Evolutionary conservation across 2,888 invertebrate genomes (phyloP).

Genomic region (Abscondita cerata): DNA sequence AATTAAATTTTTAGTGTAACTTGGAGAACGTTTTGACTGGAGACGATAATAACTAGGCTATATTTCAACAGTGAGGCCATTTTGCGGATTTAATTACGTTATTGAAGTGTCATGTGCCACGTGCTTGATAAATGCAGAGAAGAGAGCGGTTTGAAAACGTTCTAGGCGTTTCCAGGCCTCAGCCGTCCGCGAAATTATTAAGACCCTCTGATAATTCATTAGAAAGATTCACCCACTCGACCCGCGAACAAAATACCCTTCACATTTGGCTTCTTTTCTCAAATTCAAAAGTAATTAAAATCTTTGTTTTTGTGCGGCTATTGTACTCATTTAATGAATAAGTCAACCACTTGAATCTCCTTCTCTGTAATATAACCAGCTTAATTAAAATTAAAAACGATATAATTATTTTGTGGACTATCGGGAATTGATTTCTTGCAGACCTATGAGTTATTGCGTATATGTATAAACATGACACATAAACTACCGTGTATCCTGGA

Average conservation of each 20-base stretch:
- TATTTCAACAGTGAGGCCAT: conserved; percentile 57
- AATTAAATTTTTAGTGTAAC: conserved; percentile 56
- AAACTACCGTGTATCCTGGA: no score
- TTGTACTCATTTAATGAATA: conserved; percentile 21
- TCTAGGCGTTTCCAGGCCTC: conserved; percentile 45
- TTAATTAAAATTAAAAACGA: no score
- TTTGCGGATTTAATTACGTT: conserved; percentile 60
- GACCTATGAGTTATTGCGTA: no score
- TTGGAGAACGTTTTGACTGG: conserved; percentile 48
- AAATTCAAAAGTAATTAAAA: conserved; percentile 27
- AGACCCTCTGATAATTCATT: conserved; percentile 53
- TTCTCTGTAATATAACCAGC: no score
- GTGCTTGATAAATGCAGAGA: conserved; percentile 58
- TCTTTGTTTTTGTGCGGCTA: conserved; percentile 18
- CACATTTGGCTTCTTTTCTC: conserved; percentile 28
- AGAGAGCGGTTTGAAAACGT: conserved; percentile 48
- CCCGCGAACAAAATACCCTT: conserved; percentile 29
- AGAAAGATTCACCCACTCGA: conserved; percentile 34
- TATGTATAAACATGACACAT: no score
- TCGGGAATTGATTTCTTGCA: no score
- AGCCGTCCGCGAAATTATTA: conserved; percentile 51
- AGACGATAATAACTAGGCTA: conserved; percentile 56
- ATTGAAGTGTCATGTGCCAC: conserved; percentile 59
- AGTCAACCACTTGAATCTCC: conserved; percentile 6
- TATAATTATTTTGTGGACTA: no score